phyloP scores from a whole-genome alignment of 2,113 vertebrate species.

The Maccullochella peelii region DNA sequence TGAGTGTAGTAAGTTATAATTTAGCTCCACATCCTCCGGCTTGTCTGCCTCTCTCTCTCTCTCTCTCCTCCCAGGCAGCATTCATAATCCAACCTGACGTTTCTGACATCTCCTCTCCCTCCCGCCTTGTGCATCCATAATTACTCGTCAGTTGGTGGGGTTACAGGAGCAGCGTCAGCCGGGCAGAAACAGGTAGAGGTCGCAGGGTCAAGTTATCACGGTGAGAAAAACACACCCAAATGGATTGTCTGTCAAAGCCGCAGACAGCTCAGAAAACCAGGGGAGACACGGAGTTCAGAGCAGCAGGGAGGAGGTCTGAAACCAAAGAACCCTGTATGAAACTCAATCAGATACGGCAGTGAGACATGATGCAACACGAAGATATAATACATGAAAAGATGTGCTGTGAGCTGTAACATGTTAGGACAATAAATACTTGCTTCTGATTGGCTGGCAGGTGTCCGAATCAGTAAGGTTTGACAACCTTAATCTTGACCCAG shows the following conservation, averaged over 20 bases:
- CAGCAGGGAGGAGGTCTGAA: background rate
- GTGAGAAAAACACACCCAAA: conserved; percentile 43
- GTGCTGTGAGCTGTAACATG: background rate
- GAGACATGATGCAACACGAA: background rate
- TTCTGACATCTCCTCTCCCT: conserved; percentile 38
- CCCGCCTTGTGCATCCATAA: conserved; percentile 44
- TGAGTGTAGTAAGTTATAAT: background rate
- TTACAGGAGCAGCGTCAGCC: conserved; percentile 27
- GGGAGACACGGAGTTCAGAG: conserved; percentile 19
- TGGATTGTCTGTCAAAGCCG: conserved; percentile 9
- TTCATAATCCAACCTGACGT: conserved; percentile 46
- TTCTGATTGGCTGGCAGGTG: background rate
- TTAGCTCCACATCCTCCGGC: background rate
- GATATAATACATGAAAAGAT: background rate
- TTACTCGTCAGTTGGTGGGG: conserved; percentile 35
- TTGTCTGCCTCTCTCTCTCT: background rate
- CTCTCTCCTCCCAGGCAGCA: background rate
- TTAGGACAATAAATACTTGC: background rate
- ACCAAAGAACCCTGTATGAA: background rate
- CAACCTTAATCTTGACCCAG: background rate
- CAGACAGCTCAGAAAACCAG: conserved; percentile 32
- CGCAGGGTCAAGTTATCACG: conserved; percentile 35
- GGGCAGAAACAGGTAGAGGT: conserved; percentile 46
- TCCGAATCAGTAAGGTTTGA: background rate
- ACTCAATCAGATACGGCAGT: background rate